phyloP scores from a whole-genome alignment of 1,140 invertebrate genomes.

The Euwallacea similis region DNA sequence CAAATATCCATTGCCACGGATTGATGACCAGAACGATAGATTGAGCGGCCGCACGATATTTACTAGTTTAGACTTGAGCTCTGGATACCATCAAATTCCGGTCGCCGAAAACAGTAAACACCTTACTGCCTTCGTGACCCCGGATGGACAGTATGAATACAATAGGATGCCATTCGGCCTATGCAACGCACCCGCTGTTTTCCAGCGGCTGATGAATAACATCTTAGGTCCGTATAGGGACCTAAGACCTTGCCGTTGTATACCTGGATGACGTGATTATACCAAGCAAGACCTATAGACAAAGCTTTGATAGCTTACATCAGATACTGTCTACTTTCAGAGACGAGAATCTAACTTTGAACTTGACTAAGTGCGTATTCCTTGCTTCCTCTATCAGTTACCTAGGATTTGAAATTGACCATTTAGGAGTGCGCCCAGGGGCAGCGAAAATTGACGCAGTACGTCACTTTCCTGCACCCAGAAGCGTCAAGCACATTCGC shows the following conservation, averaged over 20 bases:
- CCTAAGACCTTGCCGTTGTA: conserved; percentile 37
- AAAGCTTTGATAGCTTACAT: neutral
- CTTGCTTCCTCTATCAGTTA: conserved; percentile 9
- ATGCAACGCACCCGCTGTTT: conserved; percentile 36
- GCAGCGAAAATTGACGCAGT: conserved; percentile 41
- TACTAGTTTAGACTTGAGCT: neutral
- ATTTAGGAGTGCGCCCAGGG: neutral
- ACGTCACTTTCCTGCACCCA: conserved; percentile 27
- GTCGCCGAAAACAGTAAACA: neutral
- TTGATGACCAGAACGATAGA: neutral
- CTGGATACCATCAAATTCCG: neutral
- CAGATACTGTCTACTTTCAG: neutral
- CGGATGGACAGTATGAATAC: conserved; percentile 44
- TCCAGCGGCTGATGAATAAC: conserved; percentile 38
- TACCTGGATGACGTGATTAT: conserved; percentile 51
- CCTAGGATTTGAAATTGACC: conserved; percentile 13
- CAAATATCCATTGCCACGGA: neutral
- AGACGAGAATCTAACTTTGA: neutral
- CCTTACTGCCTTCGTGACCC: conserved; percentile 41
- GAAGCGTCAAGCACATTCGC: conserved; percentile 45
- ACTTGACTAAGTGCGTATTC: conserved; percentile 19
- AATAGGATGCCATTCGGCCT: conserved; percentile 44
- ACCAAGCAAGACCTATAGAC: conserved; percentile 17
- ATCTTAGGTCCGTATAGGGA: conserved; percentile 13
- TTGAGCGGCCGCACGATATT: neutral